Percentiles rank a stretch among this genome's conserved stretches.
These are phyloP conservation scores for Actinia equina DNA, from an alignment of 64 coral and sea anemone genomes.

Conservation along the genomic window DNA sequence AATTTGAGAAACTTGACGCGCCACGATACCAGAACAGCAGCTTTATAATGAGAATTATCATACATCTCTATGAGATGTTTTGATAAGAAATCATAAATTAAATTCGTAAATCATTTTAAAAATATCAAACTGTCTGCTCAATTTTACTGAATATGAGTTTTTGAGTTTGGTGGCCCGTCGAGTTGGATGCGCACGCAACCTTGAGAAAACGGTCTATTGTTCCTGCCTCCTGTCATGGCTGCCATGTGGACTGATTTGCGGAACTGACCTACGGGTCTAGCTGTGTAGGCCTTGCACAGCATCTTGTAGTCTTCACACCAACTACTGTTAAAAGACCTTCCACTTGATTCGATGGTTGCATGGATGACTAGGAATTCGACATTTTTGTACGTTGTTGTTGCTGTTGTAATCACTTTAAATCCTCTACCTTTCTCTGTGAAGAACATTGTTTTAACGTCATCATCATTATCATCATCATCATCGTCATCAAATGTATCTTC, in stretches of 20 bases:
- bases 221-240: too few species aligned
- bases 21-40: too few species aligned
- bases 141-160: too few species aligned
- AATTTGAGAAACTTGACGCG: too few species aligned
- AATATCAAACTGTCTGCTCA: too few species aligned
- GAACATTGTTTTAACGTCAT: not conserved
- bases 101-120: too few species aligned
- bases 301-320: constrained; percentile 32
- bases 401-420: constrained; percentile 9
- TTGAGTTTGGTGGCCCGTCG: too few species aligned
- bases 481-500: not conserved
- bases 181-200: too few species aligned
- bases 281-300: constrained; percentile 1
- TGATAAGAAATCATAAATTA: too few species aligned
- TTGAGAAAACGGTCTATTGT: too few species aligned
- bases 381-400: not conserved
- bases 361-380: constrained; percentile 5
- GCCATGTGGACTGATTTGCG: not conserved
- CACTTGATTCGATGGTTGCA: not conserved
- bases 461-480: not conserved
- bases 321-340: constrained; percentile 14
- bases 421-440: not conserved
- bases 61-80: too few species aligned
- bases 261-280: constrained; percentile 16
- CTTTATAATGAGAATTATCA: too few species aligned